Percentiles rank a stretch among this genome's conserved stretches.
Evolutionary conservation across 2,797 vertebrate species (phyloP).

Genomic region (Selene dorsalis): DNA sequence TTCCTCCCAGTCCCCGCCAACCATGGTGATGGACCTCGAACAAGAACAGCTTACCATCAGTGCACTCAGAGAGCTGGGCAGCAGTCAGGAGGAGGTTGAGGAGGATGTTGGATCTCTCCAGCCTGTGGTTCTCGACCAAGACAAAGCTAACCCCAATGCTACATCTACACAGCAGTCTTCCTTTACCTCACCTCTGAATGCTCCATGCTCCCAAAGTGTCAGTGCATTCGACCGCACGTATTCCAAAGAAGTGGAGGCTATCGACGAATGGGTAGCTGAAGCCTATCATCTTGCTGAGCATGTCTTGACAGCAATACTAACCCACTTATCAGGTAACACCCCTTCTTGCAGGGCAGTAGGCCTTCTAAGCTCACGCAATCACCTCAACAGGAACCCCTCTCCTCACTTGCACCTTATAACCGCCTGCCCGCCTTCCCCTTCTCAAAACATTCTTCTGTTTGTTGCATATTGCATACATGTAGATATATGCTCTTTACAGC

Average conservation of each 20-base stretch:
- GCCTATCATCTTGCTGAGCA: conserved; percentile 88
- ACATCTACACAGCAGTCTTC: conserved; percentile 41
- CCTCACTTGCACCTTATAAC: conserved; percentile 40
- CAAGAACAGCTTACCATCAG: conserved; percentile 87
- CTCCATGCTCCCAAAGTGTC: conserved; percentile 63
- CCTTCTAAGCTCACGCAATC: conserved; percentile 80
- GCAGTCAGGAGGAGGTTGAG: conserved; percentile 80
- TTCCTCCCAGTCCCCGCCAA: conserved; percentile 55
- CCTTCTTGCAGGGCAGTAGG: conserved; percentile 74
- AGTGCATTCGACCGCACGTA: conserved; percentile 64
- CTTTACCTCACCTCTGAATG: conserved; percentile 41
- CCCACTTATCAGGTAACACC: conserved; percentile 87
- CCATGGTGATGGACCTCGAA: conserved; percentile 84
- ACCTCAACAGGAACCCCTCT: conserved; percentile 47
- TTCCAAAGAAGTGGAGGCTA: conserved; percentile 83
- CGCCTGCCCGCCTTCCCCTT: conserved; percentile 29
- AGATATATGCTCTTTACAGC: neutral
- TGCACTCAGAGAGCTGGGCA: conserved; percentile 86
- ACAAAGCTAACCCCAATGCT: conserved; percentile 35
- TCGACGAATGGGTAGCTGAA: conserved; percentile 86
- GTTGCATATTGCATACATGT: neutral
- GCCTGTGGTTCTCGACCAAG: conserved; percentile 42
- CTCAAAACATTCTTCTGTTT: neutral
- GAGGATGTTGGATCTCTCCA: conserved; percentile 49
- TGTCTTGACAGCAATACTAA: conserved; percentile 89